phyloP scores from a whole-genome alignment of 1,140 invertebrate genomes.

The Brachionus rubens region DNA sequence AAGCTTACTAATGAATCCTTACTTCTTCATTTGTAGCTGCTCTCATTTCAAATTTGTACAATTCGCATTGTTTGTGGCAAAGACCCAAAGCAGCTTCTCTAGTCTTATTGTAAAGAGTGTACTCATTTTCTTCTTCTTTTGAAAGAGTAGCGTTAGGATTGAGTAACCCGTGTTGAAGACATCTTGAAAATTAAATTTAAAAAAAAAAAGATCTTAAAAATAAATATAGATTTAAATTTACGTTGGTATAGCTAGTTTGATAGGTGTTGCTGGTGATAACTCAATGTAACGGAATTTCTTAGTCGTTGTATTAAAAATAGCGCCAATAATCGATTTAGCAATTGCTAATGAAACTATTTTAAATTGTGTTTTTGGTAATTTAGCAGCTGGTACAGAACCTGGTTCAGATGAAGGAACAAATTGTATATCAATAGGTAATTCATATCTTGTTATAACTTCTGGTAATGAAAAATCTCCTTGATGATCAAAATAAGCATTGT shows the following conservation, averaged over 20 bases:
- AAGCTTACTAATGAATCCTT: too few species aligned
- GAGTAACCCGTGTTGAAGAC: constrained; percentile 35
- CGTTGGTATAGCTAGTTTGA: constrained; percentile 34
- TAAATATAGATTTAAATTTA: neutral
- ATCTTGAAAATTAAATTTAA: neutral
- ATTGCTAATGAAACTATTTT: constrained; percentile 42
- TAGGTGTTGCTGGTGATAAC: constrained; percentile 40
- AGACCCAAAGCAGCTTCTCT: constrained; percentile 1
- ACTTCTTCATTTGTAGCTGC: constrained; percentile 33
- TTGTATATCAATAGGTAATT: constrained; percentile 43
- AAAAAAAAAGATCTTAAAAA: neutral
- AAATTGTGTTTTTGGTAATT: constrained; percentile 30
- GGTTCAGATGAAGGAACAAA: constrained; percentile 20
- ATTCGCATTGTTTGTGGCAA: constrained; percentile 38
- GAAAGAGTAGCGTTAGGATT: constrained; percentile 31
- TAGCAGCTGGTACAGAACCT: constrained; percentile 14
- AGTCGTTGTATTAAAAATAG: constrained; percentile 38
- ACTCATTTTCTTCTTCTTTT: constrained; percentile 42
- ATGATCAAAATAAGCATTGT: constrained; percentile 36
- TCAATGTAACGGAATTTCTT: constrained; percentile 37
- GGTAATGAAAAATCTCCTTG: constrained; percentile 45
- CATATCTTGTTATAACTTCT: constrained; percentile 45
- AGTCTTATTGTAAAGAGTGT: constrained; percentile 43
- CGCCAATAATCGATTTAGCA: constrained; percentile 42
- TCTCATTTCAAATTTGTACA: constrained; percentile 46